phyloP scores from a whole-genome alignment of 2,113 vertebrate species.

The Pygoscelis antarcticus region DNA sequence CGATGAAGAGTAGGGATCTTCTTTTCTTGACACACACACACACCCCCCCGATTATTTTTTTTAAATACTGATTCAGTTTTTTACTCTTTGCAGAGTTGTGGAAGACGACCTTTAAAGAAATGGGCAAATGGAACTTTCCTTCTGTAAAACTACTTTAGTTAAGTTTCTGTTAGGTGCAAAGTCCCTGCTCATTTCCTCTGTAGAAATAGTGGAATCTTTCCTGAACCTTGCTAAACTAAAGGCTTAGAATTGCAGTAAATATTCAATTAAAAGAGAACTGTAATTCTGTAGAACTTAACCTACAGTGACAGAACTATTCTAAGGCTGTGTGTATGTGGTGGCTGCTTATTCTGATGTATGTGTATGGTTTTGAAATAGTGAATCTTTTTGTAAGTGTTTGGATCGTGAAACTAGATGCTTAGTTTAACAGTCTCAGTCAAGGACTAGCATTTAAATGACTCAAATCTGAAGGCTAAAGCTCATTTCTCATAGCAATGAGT shows the following conservation, averaged over 20 bases:
- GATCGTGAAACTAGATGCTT: not conserved
- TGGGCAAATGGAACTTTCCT: not conserved
- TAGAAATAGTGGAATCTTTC: not conserved
- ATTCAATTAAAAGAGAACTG: not conserved
- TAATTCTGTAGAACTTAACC: not conserved
- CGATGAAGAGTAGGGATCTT: not conserved
- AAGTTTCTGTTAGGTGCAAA: not conserved
- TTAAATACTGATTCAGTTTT: not conserved
- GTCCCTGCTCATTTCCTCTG: fast-evolving
- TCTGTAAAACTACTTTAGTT: not conserved
- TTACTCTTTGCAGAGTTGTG: not conserved
- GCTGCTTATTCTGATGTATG: not conserved
- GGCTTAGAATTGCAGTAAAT: not conserved
- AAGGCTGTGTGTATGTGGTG: not conserved
- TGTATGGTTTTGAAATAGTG: not conserved
- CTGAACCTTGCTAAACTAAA: not conserved
- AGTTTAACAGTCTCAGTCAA: not conserved
- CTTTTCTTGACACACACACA: not conserved
- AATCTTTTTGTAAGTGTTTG: not conserved
- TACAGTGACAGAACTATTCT: not conserved
- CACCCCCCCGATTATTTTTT: not conserved
- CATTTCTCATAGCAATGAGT: not conserved
- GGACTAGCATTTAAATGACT: not conserved
- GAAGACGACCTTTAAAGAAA: not conserved
- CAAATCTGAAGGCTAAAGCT: not conserved